phyloP scores from a whole-genome alignment of 2,113 vertebrate species.

The Zosterops pallidus region DNA sequence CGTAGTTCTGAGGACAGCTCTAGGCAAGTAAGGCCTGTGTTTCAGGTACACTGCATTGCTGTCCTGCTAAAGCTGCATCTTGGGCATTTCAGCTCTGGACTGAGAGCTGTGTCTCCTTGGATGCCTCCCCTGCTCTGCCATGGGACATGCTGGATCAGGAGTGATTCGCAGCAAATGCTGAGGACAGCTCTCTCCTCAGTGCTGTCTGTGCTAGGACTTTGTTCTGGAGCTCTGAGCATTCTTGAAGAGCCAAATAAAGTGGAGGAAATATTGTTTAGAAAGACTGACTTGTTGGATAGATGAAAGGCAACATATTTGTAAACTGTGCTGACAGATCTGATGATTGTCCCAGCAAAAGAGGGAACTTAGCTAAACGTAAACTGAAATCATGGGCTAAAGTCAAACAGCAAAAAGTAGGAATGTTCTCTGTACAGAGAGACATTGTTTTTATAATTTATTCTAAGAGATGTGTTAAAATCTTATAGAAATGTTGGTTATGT shows the following conservation, averaged over 20 bases:
- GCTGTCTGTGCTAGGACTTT: not conserved
- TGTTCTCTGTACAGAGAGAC: not conserved
- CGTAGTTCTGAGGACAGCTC: not conserved
- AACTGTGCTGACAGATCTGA: not conserved
- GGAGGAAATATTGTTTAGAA: not conserved
- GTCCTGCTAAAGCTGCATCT: not conserved
- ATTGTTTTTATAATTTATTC: not conserved
- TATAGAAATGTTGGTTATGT: not conserved
- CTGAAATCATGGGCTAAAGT: not conserved
- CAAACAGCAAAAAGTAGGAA: not conserved
- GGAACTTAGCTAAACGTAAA: not conserved
- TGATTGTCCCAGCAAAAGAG: not conserved
- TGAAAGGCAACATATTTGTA: not conserved
- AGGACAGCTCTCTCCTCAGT: not conserved
- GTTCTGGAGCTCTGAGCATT: not conserved
- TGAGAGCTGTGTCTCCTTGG: not conserved
- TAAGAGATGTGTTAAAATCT: not conserved
- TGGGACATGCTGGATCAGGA: rapidly evolving
- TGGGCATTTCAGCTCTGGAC: not conserved
- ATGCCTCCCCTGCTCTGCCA: rapidly evolving
- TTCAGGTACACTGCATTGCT: rapidly evolving
- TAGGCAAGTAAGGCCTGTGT: rapidly evolving
- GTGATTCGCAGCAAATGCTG: not conserved
- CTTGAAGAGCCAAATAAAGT: not conserved
- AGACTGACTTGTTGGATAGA: not conserved